Evolutionary conservation across 2,113 vertebrate genomes (phyloP).

Genomic region (Gobius niger): DNA sequence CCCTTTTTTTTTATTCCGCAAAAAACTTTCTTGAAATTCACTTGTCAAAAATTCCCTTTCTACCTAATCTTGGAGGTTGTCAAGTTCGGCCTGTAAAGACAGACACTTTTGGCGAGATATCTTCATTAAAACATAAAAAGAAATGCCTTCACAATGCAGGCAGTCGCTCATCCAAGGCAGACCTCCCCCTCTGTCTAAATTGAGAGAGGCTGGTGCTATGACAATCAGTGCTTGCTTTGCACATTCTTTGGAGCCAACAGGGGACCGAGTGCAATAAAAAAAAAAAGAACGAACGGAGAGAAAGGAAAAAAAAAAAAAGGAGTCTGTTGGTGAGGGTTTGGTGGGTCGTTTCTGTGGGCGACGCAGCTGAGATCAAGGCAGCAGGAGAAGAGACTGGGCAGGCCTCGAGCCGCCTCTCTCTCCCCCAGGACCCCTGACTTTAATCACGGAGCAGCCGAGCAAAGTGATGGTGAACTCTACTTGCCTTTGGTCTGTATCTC

Average conservation of each 20-base stretch:
- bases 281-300: neutral
- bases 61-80: constrained; percentile 53
- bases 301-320: constrained; percentile 29
- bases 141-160: constrained; percentile 34
- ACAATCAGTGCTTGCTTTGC: constrained; percentile 67
- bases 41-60: constrained; percentile 57
- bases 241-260: constrained; percentile 60
- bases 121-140: constrained; percentile 70
- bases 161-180: constrained; percentile 49
- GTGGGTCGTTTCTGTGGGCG: constrained; percentile 64
- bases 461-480: constrained; percentile 75
- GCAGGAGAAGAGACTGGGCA: constrained; percentile 66
- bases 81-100: constrained; percentile 40
- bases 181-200: constrained; percentile 53
- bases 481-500: constrained; percentile 63
- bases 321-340: constrained; percentile 65
- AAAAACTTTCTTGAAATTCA: constrained; percentile 55
- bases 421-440: constrained; percentile 66
- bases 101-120: constrained; percentile 42
- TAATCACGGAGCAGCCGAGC: constrained; percentile 72
- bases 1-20: constrained; percentile 27
- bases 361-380: constrained; percentile 74
- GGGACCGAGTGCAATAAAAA: constrained; percentile 54
- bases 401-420: constrained; percentile 64
- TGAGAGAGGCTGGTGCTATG: constrained; percentile 48